Base-by-base conservation (phyloP, 2,113 vertebrate genomes). In the Parus major region DNA sequence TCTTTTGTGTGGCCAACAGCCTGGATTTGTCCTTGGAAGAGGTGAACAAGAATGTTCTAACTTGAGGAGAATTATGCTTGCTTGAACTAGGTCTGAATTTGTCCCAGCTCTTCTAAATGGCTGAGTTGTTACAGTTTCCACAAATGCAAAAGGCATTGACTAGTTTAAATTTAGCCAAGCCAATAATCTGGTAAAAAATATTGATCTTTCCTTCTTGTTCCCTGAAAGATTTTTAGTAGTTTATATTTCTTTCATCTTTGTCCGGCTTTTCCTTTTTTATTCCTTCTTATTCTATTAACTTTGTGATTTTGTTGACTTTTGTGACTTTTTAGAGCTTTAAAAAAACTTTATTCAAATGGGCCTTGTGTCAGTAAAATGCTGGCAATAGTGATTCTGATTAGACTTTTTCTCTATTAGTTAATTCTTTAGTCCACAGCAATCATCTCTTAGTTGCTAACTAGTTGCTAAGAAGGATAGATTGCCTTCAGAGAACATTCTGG, bases 361-460 rank as follows among this genome's bases (percentile, higher is more conserved):
- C 24, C 23, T 44, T 78, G 41, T 93, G 88, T 92, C 91, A 94
- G 44, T 89, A 80, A 94, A 81, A 91, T 90, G 73, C 72, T 90
- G 63, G 60, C 68, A 73, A 28, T 68, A n/a, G 35, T 56, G 61
- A 64, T 94, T 97, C 75, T 90, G 88, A 90, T 95, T 92, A 84
- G 84, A 69, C 47, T 92, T 96, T 92, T 95, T 24, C 53, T 92
- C 69, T 93, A 91, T 93, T 97, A 86, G 75, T 82, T 94, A 97
- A 95, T 95, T 91, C 91, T 92, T 85, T 91, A 90, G 95, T 75
- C 49, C 63, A 59, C 12, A 82, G n/a, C 79, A 95, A 92, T 76
- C 29, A 82, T 95, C 60, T 87, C 53, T 91, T 96, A 7, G 76
- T 94, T 88, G 72, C 63, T 61, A 96, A 93, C 87, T 77, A 95